Evolutionary conservation across 2,113 vertebrate species (phyloP).

Genomic region (Penelope pileata): DNA sequence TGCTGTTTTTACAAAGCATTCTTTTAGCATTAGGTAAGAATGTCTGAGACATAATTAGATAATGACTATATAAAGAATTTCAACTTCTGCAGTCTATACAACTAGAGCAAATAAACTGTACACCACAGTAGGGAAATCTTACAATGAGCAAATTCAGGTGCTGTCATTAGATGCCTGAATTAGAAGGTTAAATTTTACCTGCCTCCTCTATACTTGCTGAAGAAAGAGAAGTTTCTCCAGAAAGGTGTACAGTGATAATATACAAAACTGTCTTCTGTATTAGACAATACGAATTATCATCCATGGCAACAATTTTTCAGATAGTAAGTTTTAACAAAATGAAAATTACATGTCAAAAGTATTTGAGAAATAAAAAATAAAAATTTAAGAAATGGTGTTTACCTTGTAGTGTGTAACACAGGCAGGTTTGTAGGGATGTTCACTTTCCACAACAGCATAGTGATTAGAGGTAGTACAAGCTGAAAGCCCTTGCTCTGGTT

Average conservation of each 20-base stretch:
- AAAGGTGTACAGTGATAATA: not conserved
- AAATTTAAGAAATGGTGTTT: not conserved
- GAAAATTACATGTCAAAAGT: not conserved
- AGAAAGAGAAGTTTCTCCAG: not conserved
- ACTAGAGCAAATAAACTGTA: not conserved
- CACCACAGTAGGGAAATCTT: not conserved
- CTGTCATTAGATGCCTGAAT: not conserved
- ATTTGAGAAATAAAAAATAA: not conserved
- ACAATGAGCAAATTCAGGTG: not conserved
- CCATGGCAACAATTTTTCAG: not conserved
- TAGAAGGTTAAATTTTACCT: not conserved
- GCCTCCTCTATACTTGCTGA: not conserved
- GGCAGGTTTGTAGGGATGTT: slow-evolving; percentile 96
- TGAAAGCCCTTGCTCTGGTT: slow-evolving; percentile 94
- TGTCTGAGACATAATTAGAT: not conserved
- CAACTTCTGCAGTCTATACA: not conserved
- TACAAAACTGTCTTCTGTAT: not conserved
- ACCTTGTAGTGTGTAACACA: slow-evolving; percentile 96
- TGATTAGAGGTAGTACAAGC: slow-evolving; percentile 97
- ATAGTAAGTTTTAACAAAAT: fast-evolving
- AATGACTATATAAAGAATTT: not conserved
- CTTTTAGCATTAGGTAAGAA: not conserved
- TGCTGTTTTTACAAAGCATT: not conserved
- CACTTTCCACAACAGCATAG: slow-evolving; percentile 94
- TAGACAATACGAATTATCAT: not conserved